Conservation (phyloP, 53 echinoderm and acorn worm species). For the Crossaster papposus region DNA sequence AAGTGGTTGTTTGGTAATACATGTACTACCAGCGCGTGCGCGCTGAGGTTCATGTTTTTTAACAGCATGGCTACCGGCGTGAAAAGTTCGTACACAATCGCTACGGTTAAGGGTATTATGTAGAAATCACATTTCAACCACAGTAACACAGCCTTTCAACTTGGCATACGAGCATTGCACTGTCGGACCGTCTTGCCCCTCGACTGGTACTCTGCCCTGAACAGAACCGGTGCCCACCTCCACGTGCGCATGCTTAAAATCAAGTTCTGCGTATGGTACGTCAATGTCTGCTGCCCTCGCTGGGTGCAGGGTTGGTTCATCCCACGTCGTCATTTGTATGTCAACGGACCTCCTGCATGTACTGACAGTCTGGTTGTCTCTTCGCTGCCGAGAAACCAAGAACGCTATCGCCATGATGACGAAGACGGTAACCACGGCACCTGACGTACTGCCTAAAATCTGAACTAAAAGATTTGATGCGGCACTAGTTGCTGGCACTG, state of each 20-base stretch:
- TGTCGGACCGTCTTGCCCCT: not conserved
- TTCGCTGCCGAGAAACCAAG: not conserved
- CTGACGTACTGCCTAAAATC: not conserved
- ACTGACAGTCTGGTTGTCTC: not conserved
- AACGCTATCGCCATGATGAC: not conserved
- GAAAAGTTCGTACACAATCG: no score
- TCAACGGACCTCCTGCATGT: not conserved
- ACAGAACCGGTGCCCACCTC: not conserved
- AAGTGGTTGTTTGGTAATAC: no score
- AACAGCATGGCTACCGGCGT: no score
- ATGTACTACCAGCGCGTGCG: no score
- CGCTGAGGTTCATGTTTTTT: no score
- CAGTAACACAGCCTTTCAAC: constrained; percentile 22
- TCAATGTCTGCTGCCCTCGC: constrained; percentile 9
- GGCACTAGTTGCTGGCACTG: not conserved
- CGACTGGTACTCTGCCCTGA: not conserved
- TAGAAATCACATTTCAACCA: not conserved
- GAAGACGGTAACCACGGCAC: not conserved
- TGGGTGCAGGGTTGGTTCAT: not conserved
- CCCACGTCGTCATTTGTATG: constrained; percentile 13
- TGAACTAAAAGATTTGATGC: not conserved
- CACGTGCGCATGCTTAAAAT: not conserved
- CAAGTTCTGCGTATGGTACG: constrained; percentile 22
- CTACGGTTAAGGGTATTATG: not conserved
- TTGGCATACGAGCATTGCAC: not conserved